phyloP scores from a whole-genome alignment of 2,113 vertebrate species.

The Scomber colias region DNA sequence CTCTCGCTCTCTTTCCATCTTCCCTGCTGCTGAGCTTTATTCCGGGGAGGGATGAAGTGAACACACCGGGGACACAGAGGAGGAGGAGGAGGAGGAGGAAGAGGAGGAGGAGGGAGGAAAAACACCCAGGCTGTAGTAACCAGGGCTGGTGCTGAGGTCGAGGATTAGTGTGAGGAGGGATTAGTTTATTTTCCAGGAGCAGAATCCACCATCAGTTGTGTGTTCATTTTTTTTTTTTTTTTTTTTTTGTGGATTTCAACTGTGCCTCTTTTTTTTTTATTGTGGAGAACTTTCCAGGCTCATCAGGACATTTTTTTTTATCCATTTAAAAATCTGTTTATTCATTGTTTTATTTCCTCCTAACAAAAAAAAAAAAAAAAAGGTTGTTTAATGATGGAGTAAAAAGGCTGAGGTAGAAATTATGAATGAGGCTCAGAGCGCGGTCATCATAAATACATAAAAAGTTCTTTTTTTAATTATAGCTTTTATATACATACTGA shows the following conservation, averaged over 20 bases:
- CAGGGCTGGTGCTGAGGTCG: constrained; percentile 30
- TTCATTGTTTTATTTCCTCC: background rate
- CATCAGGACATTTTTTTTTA: background rate
- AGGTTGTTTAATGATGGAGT: background rate
- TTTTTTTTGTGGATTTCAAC: no score
- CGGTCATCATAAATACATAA: background rate
- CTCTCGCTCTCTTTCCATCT: background rate
- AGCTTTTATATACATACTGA: background rate
- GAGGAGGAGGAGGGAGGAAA: background rate
- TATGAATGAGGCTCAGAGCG: constrained; percentile 1
- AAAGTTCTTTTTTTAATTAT: background rate
- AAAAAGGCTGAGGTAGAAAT: background rate
- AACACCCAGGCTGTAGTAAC: constrained; percentile 6
- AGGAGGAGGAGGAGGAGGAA: background rate
- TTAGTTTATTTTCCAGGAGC: constrained; percentile 63
- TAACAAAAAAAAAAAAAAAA: background rate
- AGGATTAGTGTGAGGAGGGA: constrained; percentile 73
- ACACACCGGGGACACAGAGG: background rate
- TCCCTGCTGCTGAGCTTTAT: background rate
- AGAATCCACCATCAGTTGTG: constrained; percentile 38
- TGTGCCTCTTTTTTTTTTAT: background rate
- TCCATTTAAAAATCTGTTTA: background rate
- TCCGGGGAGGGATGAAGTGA: constrained; percentile 15
- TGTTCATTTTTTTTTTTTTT: background rate
- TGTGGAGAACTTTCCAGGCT: constrained; percentile 38